Percentiles rank a stretch among this genome's conserved stretches.
Evolutionary conservation across 2,888 invertebrate species (phyloP).

Genomic region (Oegoconia quadripuncta): DNA sequence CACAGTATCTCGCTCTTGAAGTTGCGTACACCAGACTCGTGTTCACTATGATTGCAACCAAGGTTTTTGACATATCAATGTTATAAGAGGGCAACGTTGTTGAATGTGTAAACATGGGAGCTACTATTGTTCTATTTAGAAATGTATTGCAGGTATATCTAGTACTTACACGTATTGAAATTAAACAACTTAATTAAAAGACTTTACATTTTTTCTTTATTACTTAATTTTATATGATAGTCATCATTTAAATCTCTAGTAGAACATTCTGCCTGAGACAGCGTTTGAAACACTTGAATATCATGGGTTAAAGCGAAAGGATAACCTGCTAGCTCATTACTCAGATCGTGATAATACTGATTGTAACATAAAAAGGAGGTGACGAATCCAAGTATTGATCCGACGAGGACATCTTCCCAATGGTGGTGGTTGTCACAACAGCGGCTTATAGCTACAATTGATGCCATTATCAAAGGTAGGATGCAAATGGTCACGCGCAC

Average conservation of each 20-base stretch:
- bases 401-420: slow-evolving; percentile 88
- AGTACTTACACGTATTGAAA: too few relatives aligned
- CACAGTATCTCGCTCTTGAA: too few relatives aligned
- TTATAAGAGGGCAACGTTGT: too few relatives aligned
- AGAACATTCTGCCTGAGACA: slow-evolving; percentile 22
- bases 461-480: slow-evolving; percentile 81
- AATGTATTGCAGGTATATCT: too few relatives aligned
- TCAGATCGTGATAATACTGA: slow-evolving; percentile 81
- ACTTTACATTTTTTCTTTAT: too few relatives aligned
- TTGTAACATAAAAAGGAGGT: slow-evolving; percentile 83
- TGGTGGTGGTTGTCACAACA: slow-evolving; percentile 94
- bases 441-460: slow-evolving; percentile 84
- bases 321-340: slow-evolving; percentile 29
- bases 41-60: too few relatives aligned
- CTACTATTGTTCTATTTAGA: too few relatives aligned
- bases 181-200: too few relatives aligned
- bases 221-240: too few relatives aligned
- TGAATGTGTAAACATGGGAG: too few relatives aligned
- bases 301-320: slow-evolving; percentile 26
- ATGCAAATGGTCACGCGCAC: slow-evolving; percentile 80
- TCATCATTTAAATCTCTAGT: slow-evolving; percentile 21
- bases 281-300: neutral
- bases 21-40: too few relatives aligned
- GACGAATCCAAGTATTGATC: slow-evolving; percentile 82
- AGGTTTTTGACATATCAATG: too few relatives aligned